Conservation (phyloP, 35 echinoderm and acorn worm species). For the Lytechinus pictus region DNA sequence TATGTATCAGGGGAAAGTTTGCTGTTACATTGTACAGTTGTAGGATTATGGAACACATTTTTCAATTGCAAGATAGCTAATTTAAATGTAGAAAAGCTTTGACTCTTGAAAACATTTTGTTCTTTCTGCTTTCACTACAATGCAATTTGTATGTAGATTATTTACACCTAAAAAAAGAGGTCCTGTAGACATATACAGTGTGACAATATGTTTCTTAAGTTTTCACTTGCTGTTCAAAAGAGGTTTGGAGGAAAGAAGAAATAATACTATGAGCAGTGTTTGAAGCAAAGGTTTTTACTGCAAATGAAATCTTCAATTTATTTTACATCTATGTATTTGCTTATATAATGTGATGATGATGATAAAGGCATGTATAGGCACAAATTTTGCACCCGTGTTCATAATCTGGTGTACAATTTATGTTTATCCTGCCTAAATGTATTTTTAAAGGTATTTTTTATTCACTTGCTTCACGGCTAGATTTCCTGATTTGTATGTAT, state of each 20-base stretch:
- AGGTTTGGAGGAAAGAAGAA: neutral
- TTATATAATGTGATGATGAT: neutral
- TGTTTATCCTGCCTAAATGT: neutral
- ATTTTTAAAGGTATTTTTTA: neutral
- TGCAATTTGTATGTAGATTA: neutral
- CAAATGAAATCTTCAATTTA: conserved; percentile 12
- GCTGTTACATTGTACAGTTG: too few relatives aligned
- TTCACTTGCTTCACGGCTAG: neutral
- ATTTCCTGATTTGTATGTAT: neutral
- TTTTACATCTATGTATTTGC: neutral
- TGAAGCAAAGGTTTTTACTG: neutral
- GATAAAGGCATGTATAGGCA: neutral
- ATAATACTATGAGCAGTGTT: neutral
- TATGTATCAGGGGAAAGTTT: too few relatives aligned
- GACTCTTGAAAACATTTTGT: neutral
- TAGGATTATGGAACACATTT: too few relatives aligned
- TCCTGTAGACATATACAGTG: neutral
- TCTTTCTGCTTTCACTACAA: neutral
- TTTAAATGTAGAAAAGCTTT: too few relatives aligned
- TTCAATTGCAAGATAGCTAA: too few relatives aligned
- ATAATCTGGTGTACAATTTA: neutral
- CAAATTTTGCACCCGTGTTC: neutral
- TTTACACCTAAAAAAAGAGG: neutral
- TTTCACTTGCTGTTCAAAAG: neutral
- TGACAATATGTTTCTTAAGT: neutral